phyloP scores from a whole-genome alignment of 2,888 invertebrate genomes.

The Mactromeris polynyma region DNA sequence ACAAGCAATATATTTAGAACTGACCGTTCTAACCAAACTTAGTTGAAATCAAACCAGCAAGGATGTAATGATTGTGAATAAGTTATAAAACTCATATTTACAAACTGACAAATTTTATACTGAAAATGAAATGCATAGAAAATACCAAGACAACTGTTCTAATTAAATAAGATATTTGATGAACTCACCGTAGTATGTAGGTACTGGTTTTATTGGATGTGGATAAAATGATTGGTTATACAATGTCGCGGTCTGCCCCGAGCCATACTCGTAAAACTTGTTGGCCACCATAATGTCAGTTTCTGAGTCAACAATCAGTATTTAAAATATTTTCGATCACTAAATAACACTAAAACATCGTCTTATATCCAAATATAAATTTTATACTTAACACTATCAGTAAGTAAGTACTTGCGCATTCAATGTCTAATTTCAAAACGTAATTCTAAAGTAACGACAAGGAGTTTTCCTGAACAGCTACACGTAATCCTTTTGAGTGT shows the following conservation, averaged over 20 bases:
- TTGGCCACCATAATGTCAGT: slow-evolving; percentile 60
- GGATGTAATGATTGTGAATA: no score
- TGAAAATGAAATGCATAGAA: no score
- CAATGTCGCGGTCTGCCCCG: slow-evolving; percentile 22
- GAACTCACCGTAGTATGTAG: slow-evolving; percentile 65
- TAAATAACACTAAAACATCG: background rate
- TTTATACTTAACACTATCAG: background rate
- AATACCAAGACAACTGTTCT: no score
- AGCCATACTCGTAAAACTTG: slow-evolving; percentile 58
- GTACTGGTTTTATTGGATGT: slow-evolving; percentile 55
- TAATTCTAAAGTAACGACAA: background rate
- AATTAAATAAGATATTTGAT: background rate
- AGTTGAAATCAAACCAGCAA: no score
- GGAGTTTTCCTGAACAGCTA: background rate
- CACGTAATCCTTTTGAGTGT: background rate
- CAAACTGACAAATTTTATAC: no score
- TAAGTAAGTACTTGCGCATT: no score
- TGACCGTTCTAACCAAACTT: no score
- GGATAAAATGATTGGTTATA: slow-evolving; percentile 37
- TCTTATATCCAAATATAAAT: background rate
- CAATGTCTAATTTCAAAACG: background rate
- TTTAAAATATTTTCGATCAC: background rate
- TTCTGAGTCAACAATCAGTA: background rate
- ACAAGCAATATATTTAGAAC: no score
- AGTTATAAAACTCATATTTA: no score